A percentile compares a stretch with the other conserved stretches of the same genome.
Conservation (phyloP, 2,797 vertebrate genomes). For the Cossypha dichroa region DNA sequence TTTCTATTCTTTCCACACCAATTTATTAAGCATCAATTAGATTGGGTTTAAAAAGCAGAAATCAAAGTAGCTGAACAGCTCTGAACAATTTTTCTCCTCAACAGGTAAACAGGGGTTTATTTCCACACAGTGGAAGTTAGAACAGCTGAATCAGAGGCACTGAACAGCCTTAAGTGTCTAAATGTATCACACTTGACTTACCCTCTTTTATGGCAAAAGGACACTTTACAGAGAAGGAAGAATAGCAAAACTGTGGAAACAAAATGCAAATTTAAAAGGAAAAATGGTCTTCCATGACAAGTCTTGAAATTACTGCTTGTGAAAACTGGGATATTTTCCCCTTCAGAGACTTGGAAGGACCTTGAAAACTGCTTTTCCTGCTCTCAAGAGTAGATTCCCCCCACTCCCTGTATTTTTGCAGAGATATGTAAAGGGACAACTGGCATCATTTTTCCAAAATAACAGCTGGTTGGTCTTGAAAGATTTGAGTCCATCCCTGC, state of each 20-base stretch:
- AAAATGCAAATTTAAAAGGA: background rate
- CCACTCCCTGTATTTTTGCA: background rate
- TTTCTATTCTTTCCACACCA: background rate
- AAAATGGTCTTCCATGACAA: background rate
- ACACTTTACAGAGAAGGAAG: background rate
- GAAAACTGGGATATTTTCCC: background rate
- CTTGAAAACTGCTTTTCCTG: background rate
- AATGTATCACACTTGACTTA: rapidly evolving
- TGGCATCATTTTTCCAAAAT: background rate
- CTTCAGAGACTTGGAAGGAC: background rate
- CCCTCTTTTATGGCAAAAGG: background rate
- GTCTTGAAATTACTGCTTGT: background rate
- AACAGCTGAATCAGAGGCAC: background rate
- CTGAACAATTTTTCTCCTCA: background rate
- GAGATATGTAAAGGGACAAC: background rate
- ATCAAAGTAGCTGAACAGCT: background rate
- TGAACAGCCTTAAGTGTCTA: background rate
- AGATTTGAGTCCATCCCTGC: background rate
- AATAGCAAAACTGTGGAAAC: background rate
- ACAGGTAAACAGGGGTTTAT: background rate
- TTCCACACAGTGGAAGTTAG: background rate
- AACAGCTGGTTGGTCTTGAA: background rate
- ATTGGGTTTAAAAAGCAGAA: background rate
- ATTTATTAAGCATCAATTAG: background rate
- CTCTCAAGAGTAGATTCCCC: background rate